Percentiles rank a stretch among this genome's conserved stretches.
Evolutionary conservation across 2,797 vertebrate genomes (phyloP).

Genomic region (Echiichthys vipera): DNA sequence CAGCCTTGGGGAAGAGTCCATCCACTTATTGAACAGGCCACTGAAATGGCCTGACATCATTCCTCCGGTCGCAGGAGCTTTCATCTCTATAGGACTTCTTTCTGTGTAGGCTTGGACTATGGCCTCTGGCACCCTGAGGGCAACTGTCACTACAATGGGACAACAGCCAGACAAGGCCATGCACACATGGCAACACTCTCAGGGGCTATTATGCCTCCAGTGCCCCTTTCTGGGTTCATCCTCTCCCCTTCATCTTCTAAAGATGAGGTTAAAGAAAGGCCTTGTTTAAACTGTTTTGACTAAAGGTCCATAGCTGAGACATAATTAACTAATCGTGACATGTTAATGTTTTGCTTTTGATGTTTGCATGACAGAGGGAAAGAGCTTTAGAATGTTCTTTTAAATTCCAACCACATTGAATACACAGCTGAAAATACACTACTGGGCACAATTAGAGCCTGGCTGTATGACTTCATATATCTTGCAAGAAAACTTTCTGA

Average conservation of each 20-base stretch:
- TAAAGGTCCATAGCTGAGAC: conserved; percentile 58
- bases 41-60: conserved; percentile 66
- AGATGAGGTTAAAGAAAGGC: conserved; percentile 64
- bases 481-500: conserved; percentile 31
- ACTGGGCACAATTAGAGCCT: conserved; percentile 22
- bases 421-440: conserved; percentile 52
- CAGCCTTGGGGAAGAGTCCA: conserved; percentile 24
- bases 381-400: conserved; percentile 18
- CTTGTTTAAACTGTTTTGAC: conserved; percentile 61
- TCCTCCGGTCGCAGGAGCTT: conserved; percentile 51
- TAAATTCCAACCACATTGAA: conserved; percentile 53
- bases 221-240: conserved; percentile 62
- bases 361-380: conserved; percentile 50
- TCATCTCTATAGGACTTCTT: conserved; percentile 53
- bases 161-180: conserved; percentile 68
- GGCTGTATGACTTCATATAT: conserved; percentile 43
- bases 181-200: conserved; percentile 81
- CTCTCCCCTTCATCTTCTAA: conserved; percentile 75
- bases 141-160: conserved; percentile 74
- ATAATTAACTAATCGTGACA: conserved; percentile 67
- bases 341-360: conserved; percentile 67
- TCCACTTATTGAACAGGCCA: conserved; percentile 41
- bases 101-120: conserved; percentile 47
- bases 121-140: conserved; percentile 64
- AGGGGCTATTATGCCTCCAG: conserved; percentile 65